Conservation (phyloP, 2,888 invertebrate species). For the Mythimna ferrago region DNA sequence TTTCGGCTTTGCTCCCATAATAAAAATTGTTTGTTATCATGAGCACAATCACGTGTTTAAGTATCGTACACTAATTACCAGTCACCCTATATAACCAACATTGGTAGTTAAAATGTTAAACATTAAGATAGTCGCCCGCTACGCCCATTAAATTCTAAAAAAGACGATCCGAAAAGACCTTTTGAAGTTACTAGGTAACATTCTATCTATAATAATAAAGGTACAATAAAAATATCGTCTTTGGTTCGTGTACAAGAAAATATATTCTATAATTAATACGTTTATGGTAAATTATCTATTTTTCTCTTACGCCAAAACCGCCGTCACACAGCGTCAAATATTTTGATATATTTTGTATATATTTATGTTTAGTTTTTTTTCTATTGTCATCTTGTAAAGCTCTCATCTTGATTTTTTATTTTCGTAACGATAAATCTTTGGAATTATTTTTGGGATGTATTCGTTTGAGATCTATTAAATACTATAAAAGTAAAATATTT, state of each 20-base stretch:
- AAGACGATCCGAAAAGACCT: conserved; percentile 42
- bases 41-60: too few relatives aligned
- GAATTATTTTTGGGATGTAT: conserved; percentile 82
- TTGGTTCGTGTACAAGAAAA: conserved; percentile 63
- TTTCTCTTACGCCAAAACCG: conserved; percentile 60
- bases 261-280: conserved; percentile 61
- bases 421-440: conserved; percentile 72
- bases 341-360: conserved; percentile 68
- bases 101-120: neutral
- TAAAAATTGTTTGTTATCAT: too few relatives aligned
- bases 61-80: too few relatives aligned
- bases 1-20: too few relatives aligned
- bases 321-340: conserved; percentile 76
- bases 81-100: too few relatives aligned
- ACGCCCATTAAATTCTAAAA: conserved; percentile 48
- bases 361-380: conserved; percentile 72
- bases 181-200: conserved; percentile 53
- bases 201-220: conserved; percentile 59
- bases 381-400: conserved; percentile 87
- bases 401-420: conserved; percentile 66
- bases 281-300: conserved; percentile 55
- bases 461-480: conserved; percentile 76
- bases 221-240: conserved; percentile 66
- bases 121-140: conserved; percentile 23
- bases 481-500: conserved; percentile 50